These are phyloP conservation scores for Cairina moschata DNA, from an alignment of 2,113 vertebrate species.

Conservation along the genomic window DNA sequence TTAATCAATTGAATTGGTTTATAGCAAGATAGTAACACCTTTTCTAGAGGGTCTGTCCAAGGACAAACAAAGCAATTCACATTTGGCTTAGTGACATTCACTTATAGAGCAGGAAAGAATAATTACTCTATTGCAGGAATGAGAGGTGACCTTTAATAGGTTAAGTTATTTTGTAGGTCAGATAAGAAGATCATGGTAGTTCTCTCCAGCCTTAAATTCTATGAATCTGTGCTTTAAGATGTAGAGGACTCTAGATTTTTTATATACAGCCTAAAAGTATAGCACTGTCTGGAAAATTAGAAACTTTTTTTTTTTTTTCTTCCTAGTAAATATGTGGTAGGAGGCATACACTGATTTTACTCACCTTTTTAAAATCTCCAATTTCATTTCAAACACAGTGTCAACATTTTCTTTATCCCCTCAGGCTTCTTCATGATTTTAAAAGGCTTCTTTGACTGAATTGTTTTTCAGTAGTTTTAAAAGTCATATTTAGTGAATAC, in stretches of 20 bases:
- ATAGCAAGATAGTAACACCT: background rate
- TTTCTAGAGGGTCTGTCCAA: constrained; percentile 39
- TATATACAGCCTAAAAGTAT: background rate
- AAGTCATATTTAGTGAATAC: background rate
- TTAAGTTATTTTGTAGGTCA: constrained; percentile 9
- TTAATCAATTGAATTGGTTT: background rate
- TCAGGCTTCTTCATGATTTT: background rate
- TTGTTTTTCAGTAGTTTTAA: background rate
- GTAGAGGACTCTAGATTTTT: background rate
- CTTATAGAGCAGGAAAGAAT: constrained; percentile 9
- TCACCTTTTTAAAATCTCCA: background rate
- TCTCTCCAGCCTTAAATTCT: constrained; percentile 9
- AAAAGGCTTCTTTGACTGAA: background rate
- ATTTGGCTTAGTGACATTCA: background rate
- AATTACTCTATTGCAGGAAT: background rate
- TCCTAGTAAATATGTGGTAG: background rate
- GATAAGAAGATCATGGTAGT: background rate
- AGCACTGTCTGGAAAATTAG: background rate
- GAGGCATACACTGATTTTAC: background rate
- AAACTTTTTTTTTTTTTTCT: background rate
- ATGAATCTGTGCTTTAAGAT: background rate
- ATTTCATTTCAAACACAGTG: constrained; percentile 13
- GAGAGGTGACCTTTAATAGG: constrained; percentile 1
- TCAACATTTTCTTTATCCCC: background rate
- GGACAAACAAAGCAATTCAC: constrained; percentile 16